These are phyloP conservation scores for Neelides sp. DNA, from an alignment of 1,140 invertebrate species.

Conservation along the genomic window DNA sequence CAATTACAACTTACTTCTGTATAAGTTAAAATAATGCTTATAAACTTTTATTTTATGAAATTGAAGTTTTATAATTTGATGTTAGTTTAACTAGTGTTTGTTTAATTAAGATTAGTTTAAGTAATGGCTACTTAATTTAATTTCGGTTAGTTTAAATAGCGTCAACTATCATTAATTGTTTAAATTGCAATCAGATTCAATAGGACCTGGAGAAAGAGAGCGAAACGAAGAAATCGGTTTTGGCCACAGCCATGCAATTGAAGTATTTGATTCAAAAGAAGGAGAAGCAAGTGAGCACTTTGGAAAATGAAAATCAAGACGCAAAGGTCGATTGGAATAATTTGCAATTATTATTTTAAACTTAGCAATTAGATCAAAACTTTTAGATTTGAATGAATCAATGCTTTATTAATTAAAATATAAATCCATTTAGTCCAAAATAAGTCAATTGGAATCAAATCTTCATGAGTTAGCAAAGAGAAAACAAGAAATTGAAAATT, in stretches of 20 bases:
- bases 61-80: too few species aligned
- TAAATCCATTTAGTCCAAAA: not conserved
- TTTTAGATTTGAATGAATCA: not conserved
- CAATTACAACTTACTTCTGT: too few species aligned
- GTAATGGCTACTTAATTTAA: too few species aligned
- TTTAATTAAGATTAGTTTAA: too few species aligned
- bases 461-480: not conserved
- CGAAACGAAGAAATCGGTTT: slow-evolving; percentile 11
- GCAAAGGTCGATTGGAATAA: not conserved
- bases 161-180: too few species aligned
- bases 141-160: too few species aligned
- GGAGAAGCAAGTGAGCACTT: not conserved
- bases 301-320: not conserved
- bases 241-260: slow-evolving; percentile 13
- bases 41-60: too few species aligned
- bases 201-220: slow-evolving; percentile 11
- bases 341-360: not conserved
- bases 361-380: not conserved
- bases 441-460: not conserved
- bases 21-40: too few species aligned
- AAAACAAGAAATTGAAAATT: not conserved
- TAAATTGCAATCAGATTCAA: slow-evolving; percentile 10
- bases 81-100: too few species aligned
- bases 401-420: not conserved
- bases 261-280: slow-evolving; percentile 8